Base-by-base conservation (phyloP, 1,140 invertebrate species). In the Lucilia sericata region DNA sequence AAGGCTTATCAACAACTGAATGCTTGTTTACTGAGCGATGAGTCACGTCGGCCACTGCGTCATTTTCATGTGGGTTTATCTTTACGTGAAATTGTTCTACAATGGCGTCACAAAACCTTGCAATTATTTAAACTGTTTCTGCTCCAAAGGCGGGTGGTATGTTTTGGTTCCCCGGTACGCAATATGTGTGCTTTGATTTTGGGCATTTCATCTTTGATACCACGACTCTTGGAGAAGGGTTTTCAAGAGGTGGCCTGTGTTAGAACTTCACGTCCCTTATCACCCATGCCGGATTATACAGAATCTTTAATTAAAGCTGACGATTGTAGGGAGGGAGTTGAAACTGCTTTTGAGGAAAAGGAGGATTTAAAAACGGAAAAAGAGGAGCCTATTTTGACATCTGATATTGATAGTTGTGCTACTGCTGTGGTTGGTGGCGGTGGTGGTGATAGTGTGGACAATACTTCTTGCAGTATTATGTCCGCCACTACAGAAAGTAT, bases 1-100 rank as follows among this genome's bases (percentile, higher is more conserved):
- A 97, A 99, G 90, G 98, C 98, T 70, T 99, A 96, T 91, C 94
- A 95, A 88, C 98, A 99, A 92, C 92, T 99, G 5, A 98, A 98
- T 92, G 94, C 94, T 86, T 98, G 96, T 90, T 93, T 98, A 88
- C 93, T 91, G 92, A 93, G 97, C 74, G 86, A 86, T 81, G 88
- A 86, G 92, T 86, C 86, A 93, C 85, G 51, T 55, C 95, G 86
- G 91, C 94, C 89, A 91, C 93, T 65, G 93, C 95, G 82, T 5
- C 87, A 91, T 74, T 89, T 91, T 65, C 85, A 91, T 83, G 90
- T 91, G n/a, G 90, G 90, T 0, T 82, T 91, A 2, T 88, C 90
- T 9, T 83, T 91, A 74, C 86, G 90, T 12, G 90, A 91, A 36
- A 90, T 91, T 30, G 87, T 91, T 19, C 85, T 91, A 2, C 88